Percentiles rank a stretch among this genome's conserved stretches.
Evolutionary conservation across 2,113 vertebrate species (phyloP).

Genomic region (Gadus macrocephalus): DNA sequence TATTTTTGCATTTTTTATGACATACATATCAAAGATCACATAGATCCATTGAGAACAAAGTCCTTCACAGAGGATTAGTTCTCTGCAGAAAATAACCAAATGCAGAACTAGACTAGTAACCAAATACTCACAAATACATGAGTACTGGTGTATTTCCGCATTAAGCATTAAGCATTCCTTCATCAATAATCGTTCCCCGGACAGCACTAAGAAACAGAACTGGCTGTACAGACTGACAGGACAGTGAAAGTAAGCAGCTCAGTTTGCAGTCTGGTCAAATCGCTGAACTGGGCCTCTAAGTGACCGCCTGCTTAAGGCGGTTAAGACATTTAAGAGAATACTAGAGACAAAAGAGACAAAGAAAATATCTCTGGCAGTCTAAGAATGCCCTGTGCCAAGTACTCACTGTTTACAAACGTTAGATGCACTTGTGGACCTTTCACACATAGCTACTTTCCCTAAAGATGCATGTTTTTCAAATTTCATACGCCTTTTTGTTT

Average conservation of each 20-base stretch:
- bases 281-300: constrained; percentile 19
- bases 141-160: too few relatives aligned
- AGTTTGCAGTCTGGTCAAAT: constrained; percentile 25
- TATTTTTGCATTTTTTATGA: background rate
- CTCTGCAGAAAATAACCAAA: too few relatives aligned
- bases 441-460: background rate
- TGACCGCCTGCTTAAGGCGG: background rate
- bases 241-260: constrained; percentile 40
- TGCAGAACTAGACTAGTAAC: too few relatives aligned
- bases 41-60: too few relatives aligned
- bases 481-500: too few relatives aligned
- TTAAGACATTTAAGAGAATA: background rate
- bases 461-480: constrained; percentile 12
- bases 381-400: too few relatives aligned
- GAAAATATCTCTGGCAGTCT: background rate
- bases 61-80: too few relatives aligned
- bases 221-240: constrained; percentile 12
- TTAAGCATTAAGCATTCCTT: constrained; percentile 30
- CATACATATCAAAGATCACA: too few relatives aligned
- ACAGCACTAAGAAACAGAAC: constrained; percentile 17
- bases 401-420: too few relatives aligned
- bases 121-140: background rate
- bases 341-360: background rate
- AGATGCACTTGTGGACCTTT: too few relatives aligned
- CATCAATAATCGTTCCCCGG: constrained; percentile 51